Base-by-base conservation (phyloP, 2,797 vertebrate species). In the Hypotaenidia okinawae region DNA sequence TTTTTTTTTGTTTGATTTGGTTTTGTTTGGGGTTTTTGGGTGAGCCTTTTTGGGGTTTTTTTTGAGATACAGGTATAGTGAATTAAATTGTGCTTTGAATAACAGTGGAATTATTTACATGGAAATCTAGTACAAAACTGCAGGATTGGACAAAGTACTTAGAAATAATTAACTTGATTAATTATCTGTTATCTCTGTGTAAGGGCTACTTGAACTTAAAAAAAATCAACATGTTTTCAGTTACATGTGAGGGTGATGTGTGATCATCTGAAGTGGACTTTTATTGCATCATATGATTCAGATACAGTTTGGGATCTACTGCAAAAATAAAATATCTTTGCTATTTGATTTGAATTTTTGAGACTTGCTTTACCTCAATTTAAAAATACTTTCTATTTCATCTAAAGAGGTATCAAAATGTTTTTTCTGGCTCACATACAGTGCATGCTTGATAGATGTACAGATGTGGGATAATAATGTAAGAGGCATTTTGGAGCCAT, bases 321-420 rank as follows among this genome's bases (percentile, higher is more conserved):
- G 75, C 80, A 97, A 97, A 95, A 95, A 70, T 76, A 89, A 96
- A 96, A 87, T 25, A 39, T 92, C 58, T 95, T 97, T 96, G 75
- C 70, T 80, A 52, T 77, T 96, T 96, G 68, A 66, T 72, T 77
- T 86, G 32, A 93, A 68, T 75, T 94, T 94, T 84, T 95, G 64
- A 72, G 66, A 84, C 88, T 91, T 63, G 25, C 59, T 94, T 95
- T 90, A 95, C 35, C 58, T 95, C 77, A 90, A 32, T 95, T 95
- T 95, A 94, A 86, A 97, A 92, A 81, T 89, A 81, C 30, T 92
- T 96, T 96, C 94, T 96, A 94, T 96, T 96, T 91, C 63, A 25
- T 85, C 52, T 88, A 66, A 94, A 92, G 72, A 64, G 32, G 54
- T 96, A 91, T 95, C 79, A 92, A 54, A 94, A 47, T 96, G 59